Evolutionary conservation across 2,888 invertebrate genomes (phyloP).

Genomic region (Limnephilus lunatus): DNA sequence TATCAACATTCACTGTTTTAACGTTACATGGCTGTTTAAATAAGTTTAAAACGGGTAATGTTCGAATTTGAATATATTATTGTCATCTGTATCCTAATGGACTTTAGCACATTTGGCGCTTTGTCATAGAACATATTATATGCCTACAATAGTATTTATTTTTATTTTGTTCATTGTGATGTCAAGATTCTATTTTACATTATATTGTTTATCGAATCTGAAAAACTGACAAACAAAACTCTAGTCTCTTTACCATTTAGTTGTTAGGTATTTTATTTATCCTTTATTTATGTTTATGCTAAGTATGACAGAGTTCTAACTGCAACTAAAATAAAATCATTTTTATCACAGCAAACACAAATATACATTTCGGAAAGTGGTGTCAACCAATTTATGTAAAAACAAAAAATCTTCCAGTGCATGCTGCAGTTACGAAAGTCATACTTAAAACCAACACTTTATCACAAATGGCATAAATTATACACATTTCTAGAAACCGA

Average conservation of each 20-base stretch:
- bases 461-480: background rate
- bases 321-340: background rate
- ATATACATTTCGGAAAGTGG: background rate
- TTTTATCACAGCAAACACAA: background rate
- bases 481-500: background rate
- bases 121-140: background rate
- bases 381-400: background rate
- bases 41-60: background rate
- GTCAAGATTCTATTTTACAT: background rate
- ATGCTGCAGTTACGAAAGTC: background rate
- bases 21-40: background rate
- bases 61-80: background rate
- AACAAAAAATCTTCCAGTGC: background rate
- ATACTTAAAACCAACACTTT: background rate
- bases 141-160: background rate
- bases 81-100: background rate
- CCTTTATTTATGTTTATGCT: background rate
- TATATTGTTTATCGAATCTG: background rate
- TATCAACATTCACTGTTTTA: background rate
- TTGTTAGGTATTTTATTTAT: background rate
- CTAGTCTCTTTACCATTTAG: background rate
- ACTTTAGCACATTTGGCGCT: background rate
- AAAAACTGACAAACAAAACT: background rate
- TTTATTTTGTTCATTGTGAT: background rate
- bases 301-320: background rate